These are phyloP conservation scores for Orchesella cincta DNA, from an alignment of 1,140 invertebrate species.

Conservation along the genomic window DNA sequence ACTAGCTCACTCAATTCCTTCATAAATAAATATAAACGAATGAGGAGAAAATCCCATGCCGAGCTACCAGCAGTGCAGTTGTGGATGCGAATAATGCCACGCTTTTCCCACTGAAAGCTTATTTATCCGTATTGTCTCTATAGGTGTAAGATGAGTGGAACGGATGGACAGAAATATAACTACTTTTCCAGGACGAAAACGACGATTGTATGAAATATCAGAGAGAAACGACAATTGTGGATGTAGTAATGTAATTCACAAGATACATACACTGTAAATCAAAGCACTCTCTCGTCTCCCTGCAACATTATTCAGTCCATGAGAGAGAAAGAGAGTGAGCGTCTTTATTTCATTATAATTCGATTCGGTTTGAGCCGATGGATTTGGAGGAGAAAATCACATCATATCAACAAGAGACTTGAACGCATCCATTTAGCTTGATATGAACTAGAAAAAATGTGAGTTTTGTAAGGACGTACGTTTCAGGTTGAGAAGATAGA, in stretches of 20 bases:
- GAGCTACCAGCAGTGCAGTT: neutral
- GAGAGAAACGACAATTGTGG: neutral
- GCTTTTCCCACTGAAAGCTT: neutral
- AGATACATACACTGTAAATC: too few species aligned
- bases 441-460: neutral
- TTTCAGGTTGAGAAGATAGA: neutral
- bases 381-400: constrained; percentile 6
- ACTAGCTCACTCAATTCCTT: constrained; percentile 10
- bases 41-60: constrained; percentile 17
- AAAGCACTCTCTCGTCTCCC: too few species aligned
- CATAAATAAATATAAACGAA: constrained; percentile 22
- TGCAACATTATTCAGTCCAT: too few species aligned
- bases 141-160: neutral
- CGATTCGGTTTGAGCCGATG: constrained; percentile 13
- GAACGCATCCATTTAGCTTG: neutral
- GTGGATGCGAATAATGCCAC: too few species aligned
- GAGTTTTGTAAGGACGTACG: neutral
- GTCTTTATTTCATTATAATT: constrained; percentile 19
- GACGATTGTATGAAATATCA: neutral
- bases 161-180: neutral
- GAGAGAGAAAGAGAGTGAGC: neutral
- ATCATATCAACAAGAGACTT: constrained; percentile 14
- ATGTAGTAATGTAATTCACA: too few species aligned
- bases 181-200: neutral
- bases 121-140: too few species aligned